A percentile compares a stretch with the other conserved stretches of the same genome.
phyloP scores from a whole-genome alignment of 2,888 invertebrate genomes.

The Zaprionus lineosus region DNA sequence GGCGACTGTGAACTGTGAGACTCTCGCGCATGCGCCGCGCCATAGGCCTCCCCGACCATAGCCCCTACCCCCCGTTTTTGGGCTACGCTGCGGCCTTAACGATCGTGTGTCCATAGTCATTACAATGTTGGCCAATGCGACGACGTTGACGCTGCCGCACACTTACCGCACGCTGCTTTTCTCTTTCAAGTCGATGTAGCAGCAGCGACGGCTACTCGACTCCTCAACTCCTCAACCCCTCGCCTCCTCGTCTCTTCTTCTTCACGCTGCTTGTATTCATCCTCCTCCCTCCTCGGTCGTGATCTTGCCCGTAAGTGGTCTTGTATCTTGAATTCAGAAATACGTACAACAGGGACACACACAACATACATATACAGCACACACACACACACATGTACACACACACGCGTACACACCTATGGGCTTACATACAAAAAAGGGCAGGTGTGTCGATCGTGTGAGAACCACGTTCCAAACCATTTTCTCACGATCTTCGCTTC shows the following conservation, averaged over 20 bases:
- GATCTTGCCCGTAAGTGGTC: slow-evolving; percentile 82
- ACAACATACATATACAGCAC: slow-evolving; percentile 22
- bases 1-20: too few species aligned
- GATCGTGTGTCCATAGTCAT: slow-evolving; percentile 81
- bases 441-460: slow-evolving; percentile 84
- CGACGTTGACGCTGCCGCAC: slow-evolving; percentile 50
- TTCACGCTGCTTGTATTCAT: neutral
- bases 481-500: slow-evolving; percentile 83
- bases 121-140: slow-evolving; percentile 80
- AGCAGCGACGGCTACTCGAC: slow-evolving; percentile 20
- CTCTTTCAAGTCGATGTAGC: slow-evolving; percentile 54
- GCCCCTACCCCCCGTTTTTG: slow-evolving; percentile 47
- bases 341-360: slow-evolving; percentile 54
- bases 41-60: slow-evolving; percentile 35
- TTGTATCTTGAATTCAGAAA: slow-evolving; percentile 79
- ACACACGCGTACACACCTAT: slow-evolving; percentile 10
- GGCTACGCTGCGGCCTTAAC: slow-evolving; percentile 69
- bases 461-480: slow-evolving; percentile 84
- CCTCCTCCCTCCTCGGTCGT: slow-evolving; percentile 70
- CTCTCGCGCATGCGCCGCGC: slow-evolving; percentile 72
- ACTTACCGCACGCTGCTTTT: slow-evolving; percentile 79
- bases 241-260: too few species aligned
- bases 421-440: slow-evolving; percentile 77
- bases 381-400: slow-evolving; percentile 21
- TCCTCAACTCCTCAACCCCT: too few species aligned